Percentiles rank a stretch among this genome's conserved stretches.
Conservation (phyloP, 2,113 vertebrate species). For the Pedetes capensis region DNA sequence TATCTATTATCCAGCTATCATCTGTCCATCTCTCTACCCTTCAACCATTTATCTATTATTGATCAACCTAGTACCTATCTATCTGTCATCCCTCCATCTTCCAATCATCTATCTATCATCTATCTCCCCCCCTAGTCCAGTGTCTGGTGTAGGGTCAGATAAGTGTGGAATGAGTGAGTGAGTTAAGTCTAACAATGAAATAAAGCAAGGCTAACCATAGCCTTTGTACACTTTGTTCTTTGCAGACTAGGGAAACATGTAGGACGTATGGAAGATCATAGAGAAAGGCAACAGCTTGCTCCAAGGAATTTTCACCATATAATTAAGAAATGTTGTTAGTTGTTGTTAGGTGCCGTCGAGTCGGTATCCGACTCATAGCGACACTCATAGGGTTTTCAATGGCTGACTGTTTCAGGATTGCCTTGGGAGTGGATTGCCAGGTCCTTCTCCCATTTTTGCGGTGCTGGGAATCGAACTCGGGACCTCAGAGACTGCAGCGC, state of each 20-base stretch:
- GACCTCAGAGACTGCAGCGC: too few relatives aligned
- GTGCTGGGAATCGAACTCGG: too few relatives aligned
- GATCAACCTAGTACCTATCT: too few relatives aligned
- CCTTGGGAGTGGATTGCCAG: too few relatives aligned
- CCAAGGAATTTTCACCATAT: background rate
- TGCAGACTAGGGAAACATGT: background rate
- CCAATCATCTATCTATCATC: background rate
- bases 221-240: background rate
- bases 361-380: too few relatives aligned
- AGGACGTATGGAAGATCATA: background rate
- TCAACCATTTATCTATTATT: too few relatives aligned
- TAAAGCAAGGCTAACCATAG: background rate
- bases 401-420: too few relatives aligned
- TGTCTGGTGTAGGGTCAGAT: background rate
- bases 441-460: too few relatives aligned
- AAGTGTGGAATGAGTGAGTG: background rate
- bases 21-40: rapidly evolving
- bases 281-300: background rate
- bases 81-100: background rate
- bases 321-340: background rate
- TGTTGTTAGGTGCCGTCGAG: too few relatives aligned
- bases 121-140: background rate
- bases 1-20: too few relatives aligned
- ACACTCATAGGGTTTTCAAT: too few relatives aligned
- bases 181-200: background rate